phyloP scores from a whole-genome alignment of 2,113 vertebrate species.

The Motacilla alba region DNA sequence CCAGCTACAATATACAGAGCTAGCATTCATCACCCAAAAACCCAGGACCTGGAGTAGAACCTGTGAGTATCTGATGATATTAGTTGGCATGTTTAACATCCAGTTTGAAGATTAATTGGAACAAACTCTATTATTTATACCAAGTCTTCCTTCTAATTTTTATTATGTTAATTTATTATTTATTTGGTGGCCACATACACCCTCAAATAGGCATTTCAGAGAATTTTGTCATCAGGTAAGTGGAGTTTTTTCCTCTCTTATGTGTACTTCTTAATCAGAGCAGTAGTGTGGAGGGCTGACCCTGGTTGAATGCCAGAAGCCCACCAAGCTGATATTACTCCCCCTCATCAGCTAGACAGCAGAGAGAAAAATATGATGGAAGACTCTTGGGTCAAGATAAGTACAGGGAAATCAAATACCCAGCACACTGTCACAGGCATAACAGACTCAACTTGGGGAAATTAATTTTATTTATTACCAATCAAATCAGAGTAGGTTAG shows the following conservation, averaged over 20 bases:
- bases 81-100: neutral
- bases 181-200: neutral
- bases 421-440: neutral
- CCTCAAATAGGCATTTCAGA: neutral
- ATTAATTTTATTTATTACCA: neutral
- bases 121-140: neutral
- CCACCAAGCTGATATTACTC: neutral
- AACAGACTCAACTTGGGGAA: neutral
- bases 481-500: neutral
- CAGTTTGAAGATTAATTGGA: neutral
- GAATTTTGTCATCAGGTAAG: neutral
- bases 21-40: slow-evolving; percentile 54
- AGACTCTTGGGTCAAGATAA: neutral
- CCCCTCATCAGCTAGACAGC: neutral
- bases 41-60: slow-evolving; percentile 61
- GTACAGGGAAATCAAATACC: neutral
- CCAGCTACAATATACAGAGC: slow-evolving; percentile 58
- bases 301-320: neutral
- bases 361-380: neutral
- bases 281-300: neutral
- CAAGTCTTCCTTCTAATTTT: neutral
- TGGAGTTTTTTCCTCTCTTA: neutral
- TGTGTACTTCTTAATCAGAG: neutral
- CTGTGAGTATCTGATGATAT: slow-evolving; percentile 11
- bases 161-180: neutral